phyloP scores from a whole-genome alignment of 2,888 invertebrate genomes.

The Epiblema foenella region DNA sequence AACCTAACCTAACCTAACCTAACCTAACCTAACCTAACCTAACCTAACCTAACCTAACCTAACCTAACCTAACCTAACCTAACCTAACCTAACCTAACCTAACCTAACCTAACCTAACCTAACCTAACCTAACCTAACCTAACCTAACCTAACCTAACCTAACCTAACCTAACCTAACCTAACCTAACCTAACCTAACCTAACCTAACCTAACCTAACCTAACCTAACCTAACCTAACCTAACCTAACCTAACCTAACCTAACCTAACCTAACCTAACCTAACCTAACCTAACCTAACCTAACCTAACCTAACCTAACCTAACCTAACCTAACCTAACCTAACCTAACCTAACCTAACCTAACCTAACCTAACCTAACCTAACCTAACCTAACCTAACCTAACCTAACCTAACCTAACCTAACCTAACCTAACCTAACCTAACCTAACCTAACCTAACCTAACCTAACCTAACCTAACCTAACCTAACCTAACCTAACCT shows the following conservation, averaged over 20 bases:
- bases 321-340: slow-evolving; percentile 16
- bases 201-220: slow-evolving; percentile 23
- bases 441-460: background rate
- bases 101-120: background rate
- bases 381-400: slow-evolving; percentile 24
- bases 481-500: too few relatives aligned
- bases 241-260: too few relatives aligned
- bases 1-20: slow-evolving; percentile 32
- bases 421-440: slow-evolving; percentile 24
- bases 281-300: slow-evolving; percentile 24
- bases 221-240: background rate
- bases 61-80: slow-evolving; percentile 35
- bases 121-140: background rate
- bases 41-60: slow-evolving; percentile 37
- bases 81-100: slow-evolving; percentile 28
- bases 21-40: slow-evolving; percentile 37
- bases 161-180: background rate
- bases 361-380: slow-evolving; percentile 24
- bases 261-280: slow-evolving; percentile 14
- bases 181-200: background rate
- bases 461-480: too few relatives aligned
- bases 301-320: slow-evolving; percentile 17
- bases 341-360: slow-evolving; percentile 19
- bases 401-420: slow-evolving; percentile 24
- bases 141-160: background rate